phyloP scores from a whole-genome alignment of 2,888 invertebrate genomes.

The Pardosa pseudoannulata region DNA sequence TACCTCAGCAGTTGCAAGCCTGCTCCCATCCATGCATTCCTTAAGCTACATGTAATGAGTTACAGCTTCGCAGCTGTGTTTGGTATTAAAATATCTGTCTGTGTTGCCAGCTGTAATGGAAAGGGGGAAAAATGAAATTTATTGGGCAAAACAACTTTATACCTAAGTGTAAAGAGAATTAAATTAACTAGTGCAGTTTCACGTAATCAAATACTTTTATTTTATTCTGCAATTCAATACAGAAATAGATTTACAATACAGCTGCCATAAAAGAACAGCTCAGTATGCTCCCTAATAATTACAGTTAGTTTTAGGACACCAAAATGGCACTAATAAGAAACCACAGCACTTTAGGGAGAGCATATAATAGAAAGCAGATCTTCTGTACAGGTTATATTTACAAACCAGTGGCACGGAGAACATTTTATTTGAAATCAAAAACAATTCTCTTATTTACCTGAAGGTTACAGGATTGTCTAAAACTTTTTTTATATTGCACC shows the following conservation, averaged over 20 bases:
- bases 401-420: slow-evolving; percentile 47
- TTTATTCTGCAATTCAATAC: slow-evolving; percentile 54
- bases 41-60: too few relatives aligned
- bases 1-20: too few relatives aligned
- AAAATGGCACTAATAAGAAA: slow-evolving; percentile 52
- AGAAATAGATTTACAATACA: slow-evolving; percentile 61
- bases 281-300: slow-evolving; percentile 52
- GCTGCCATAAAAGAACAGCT: slow-evolving; percentile 37
- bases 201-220: slow-evolving; percentile 56
- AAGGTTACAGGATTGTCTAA: slow-evolving; percentile 47
- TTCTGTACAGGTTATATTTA: slow-evolving; percentile 64
- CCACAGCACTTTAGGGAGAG: slow-evolving; percentile 40
- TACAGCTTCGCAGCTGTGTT: too few relatives aligned
- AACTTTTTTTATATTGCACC: slow-evolving; percentile 55
- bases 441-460: slow-evolving; percentile 13
- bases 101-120: too few relatives aligned
- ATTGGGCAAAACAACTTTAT: too few relatives aligned
- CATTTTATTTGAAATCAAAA: slow-evolving; percentile 21
- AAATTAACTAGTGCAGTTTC: not conserved
- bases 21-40: too few relatives aligned
- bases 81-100: too few relatives aligned
- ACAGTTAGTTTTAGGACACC: slow-evolving; percentile 53
- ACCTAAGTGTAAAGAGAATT: too few relatives aligned
- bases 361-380: slow-evolving; percentile 27
- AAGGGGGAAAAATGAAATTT: too few relatives aligned